Percentiles rank a stretch among this genome's conserved stretches.
These are phyloP conservation scores for Gallinago undulata DNA, from an alignment of 2,113 vertebrate species.

Conservation along the genomic window DNA sequence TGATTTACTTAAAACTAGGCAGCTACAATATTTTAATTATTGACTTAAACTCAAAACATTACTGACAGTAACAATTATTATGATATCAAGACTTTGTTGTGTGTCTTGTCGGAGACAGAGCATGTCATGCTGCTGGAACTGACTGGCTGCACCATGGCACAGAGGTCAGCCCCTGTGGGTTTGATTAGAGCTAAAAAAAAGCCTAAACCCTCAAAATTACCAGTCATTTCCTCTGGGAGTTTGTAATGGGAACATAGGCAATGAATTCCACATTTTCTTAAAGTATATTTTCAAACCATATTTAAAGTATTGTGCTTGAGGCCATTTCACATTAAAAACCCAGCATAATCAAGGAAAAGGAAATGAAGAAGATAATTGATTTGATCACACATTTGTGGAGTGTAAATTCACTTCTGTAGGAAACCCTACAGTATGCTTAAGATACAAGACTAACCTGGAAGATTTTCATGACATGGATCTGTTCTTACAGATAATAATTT, in stretches of 20 bases:
- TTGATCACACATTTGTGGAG: not conserved
- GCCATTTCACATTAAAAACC: not conserved
- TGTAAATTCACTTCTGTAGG: not conserved
- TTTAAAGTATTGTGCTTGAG: not conserved
- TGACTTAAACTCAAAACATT: not conserved
- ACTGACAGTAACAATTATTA: not conserved
- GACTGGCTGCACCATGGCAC: not conserved
- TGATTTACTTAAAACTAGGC: not conserved
- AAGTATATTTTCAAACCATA: not conserved
- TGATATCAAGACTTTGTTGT: not conserved
- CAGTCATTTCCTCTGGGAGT: not conserved
- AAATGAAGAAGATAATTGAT: not conserved
- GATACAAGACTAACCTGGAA: not conserved
- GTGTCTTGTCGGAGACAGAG: not conserved
- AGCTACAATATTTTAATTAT: not conserved
- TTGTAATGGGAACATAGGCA: not conserved
- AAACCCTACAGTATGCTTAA: not conserved
- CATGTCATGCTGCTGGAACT: not conserved
- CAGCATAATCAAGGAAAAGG: not conserved
- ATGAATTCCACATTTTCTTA: not conserved
- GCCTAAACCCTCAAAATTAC: not conserved
- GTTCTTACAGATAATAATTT: not conserved
- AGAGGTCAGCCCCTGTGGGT: not conserved
- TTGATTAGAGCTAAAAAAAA: not conserved
- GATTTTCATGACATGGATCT: not conserved